Conservation (phyloP, 2,797 vertebrate genomes). For the Girardinus metallicus region DNA sequence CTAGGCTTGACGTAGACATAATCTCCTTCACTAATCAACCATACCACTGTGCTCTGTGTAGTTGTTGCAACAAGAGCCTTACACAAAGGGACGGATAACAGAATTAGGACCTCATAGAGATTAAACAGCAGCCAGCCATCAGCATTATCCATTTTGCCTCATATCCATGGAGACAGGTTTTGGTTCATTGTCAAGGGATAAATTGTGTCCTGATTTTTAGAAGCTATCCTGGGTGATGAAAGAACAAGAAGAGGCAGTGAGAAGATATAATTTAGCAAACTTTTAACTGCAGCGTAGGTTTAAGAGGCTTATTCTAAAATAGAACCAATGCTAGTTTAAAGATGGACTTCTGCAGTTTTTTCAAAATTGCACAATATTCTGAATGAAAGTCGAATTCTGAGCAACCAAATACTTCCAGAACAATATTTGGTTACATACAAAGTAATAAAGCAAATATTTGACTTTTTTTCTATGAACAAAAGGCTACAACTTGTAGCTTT, state of each 20-base stretch:
- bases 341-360: background rate
- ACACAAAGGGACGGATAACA: constrained; percentile 9
- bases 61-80: background rate
- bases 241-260: constrained; percentile 14
- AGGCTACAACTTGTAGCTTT: no score
- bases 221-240: constrained; percentile 18
- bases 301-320: constrained; percentile 5
- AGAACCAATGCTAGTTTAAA: background rate
- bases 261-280: constrained; percentile 18
- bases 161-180: constrained; percentile 60
- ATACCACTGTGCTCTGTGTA: background rate
- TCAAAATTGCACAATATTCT: background rate
- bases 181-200: constrained; percentile 27
- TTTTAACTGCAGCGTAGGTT: constrained; percentile 3
- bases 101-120: constrained; percentile 37
- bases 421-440: background rate
- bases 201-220: constrained; percentile 26
- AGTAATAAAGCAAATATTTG: background rate
- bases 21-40: background rate
- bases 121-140: constrained; percentile 29
- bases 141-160: constrained; percentile 36
- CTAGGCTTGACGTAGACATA: background rate
- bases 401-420: background rate
- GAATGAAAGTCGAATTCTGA: background rate
- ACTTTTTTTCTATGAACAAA: no score